Evolutionary conservation across 1,140 invertebrate genomes (phyloP), one percentile per base, ranked within the genome.

Genomic region (Luehdorfia chinensis): DNA sequence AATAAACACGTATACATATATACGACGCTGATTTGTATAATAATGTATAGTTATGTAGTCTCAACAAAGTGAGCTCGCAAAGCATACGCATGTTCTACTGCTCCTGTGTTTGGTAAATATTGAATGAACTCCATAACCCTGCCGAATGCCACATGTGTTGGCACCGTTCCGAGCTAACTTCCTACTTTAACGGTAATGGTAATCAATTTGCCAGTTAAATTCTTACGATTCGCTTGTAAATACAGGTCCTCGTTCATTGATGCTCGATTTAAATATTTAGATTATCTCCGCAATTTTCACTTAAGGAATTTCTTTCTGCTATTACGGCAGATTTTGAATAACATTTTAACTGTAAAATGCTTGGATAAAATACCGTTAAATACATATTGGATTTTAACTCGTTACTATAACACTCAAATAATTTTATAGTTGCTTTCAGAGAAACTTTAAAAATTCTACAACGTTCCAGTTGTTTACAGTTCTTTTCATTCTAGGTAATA

Each of bases 31-130:
- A n/a, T n/a, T n/a, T n/a, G n/a, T n/a, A n/a, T n/a, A n/a, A n/a
- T n/a, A n/a, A n/a, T n/a, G n/a, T n/a, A n/a, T n/a, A n/a, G n/a
- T n/a, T n/a, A n/a, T n/a, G n/a, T n/a, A n/a, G n/a, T n/a, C n/a
- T n/a, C n/a, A n/a, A n/a, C 28, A 19, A 23, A 39, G 47, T 32
- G 27, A 34, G 28, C 55, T 48, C 50, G 50, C 49, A 11, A 34
- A 15, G 31, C 14, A 15, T 11, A 21, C 33, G 16, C 6, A 19
- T 19, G 18, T 37, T 37, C 16, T 9, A 19, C 56, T 61, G 59
- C 72, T 57, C 60, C 66, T 61, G 37, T 56, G 66, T 74, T 74
- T 66, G 55, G 64, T 74, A 70, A 70, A 74, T 64, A 74, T 55
- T 31, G 51, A 25, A 43, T 70, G 70, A 74, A 63, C 70, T 64